phyloP scores from a whole-genome alignment of 2,797 vertebrate genomes.

The Chelon auratus region DNA sequence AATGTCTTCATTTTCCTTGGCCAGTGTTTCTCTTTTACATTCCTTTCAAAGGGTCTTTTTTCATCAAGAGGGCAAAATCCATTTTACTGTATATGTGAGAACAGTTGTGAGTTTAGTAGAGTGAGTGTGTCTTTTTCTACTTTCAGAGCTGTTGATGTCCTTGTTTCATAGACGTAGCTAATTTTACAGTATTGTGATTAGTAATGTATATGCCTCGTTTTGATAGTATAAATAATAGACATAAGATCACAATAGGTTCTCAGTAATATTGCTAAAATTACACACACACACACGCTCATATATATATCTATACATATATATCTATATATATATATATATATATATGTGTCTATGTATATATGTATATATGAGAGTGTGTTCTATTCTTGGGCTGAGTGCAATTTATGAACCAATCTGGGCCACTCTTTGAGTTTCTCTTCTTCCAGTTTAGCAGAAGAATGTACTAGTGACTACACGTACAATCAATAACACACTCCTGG shows the following conservation, averaged over 20 bases:
- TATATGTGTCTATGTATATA: constrained; percentile 26
- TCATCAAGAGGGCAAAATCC: constrained; percentile 75
- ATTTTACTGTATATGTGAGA: constrained; percentile 75
- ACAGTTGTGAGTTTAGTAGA: constrained; percentile 75
- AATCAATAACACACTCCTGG: constrained; percentile 51
- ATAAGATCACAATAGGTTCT: constrained; percentile 68
- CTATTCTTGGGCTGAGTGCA: constrained; percentile 79
- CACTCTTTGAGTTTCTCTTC: constrained; percentile 60
- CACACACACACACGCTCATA: constrained; percentile 27
- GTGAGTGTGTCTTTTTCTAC: constrained; percentile 78
- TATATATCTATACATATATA: constrained; percentile 45
- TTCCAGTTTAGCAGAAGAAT: constrained; percentile 57
- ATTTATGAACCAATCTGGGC: constrained; percentile 72
- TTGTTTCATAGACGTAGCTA: constrained; percentile 74
- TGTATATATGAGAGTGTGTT: constrained; percentile 56
- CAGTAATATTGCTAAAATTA: constrained; percentile 64
- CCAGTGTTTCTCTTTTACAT: constrained; percentile 78
- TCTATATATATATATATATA: constrained; percentile 39
- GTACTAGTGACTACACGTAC: constrained; percentile 41
- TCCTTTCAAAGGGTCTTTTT: constrained; percentile 72
- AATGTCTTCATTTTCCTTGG: constrained; percentile 74
- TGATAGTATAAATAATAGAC: constrained; percentile 73
- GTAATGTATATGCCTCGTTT: constrained; percentile 80
- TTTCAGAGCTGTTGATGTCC: constrained; percentile 74
- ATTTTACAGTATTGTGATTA: constrained; percentile 77